Evolutionary conservation across 1,140 invertebrate genomes (phyloP).

Genomic region (Tyrophagus putrescentiae): DNA sequence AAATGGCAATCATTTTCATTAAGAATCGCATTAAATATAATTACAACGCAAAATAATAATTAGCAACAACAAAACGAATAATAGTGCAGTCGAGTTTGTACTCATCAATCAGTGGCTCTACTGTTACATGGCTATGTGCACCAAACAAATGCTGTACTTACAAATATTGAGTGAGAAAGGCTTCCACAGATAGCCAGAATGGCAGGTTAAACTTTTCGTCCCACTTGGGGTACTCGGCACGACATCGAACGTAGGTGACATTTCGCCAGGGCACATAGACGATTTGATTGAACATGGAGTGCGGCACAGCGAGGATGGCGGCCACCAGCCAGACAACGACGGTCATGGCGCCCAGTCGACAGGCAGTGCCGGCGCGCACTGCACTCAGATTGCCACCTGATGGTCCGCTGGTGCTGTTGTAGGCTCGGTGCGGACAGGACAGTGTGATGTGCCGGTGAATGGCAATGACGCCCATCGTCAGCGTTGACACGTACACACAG

Average conservation of each 20-base stretch:
- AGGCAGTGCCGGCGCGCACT: background rate
- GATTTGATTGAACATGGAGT: slow-evolving; percentile 36
- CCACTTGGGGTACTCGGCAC: slow-evolving; percentile 33
- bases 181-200: slow-evolving; percentile 36
- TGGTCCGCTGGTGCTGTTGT: slow-evolving; percentile 29
- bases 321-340: slow-evolving; percentile 38
- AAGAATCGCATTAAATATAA: too few species aligned
- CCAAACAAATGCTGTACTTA: slow-evolving; percentile 13
- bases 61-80: too few species aligned
- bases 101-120: too few species aligned
- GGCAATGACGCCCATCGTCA: slow-evolving; percentile 41
- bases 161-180: slow-evolving; percentile 39
- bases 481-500: slow-evolving; percentile 38
- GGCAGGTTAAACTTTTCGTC: slow-evolving; percentile 29
- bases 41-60: too few species aligned
- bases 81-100: too few species aligned
- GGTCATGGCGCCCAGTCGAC: slow-evolving; percentile 30
- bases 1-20: too few species aligned
- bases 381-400: background rate
- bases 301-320: slow-evolving; percentile 36
- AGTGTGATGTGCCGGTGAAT: slow-evolving; percentile 39
- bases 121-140: too few species aligned
- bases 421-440: slow-evolving; percentile 37
- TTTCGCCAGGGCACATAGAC: slow-evolving; percentile 5
- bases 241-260: slow-evolving; percentile 32